Evolutionary conservation across 35 echinoderm and acorn worm species (phyloP).

Genomic region (Strongylocentrotus purpuratus): DNA sequence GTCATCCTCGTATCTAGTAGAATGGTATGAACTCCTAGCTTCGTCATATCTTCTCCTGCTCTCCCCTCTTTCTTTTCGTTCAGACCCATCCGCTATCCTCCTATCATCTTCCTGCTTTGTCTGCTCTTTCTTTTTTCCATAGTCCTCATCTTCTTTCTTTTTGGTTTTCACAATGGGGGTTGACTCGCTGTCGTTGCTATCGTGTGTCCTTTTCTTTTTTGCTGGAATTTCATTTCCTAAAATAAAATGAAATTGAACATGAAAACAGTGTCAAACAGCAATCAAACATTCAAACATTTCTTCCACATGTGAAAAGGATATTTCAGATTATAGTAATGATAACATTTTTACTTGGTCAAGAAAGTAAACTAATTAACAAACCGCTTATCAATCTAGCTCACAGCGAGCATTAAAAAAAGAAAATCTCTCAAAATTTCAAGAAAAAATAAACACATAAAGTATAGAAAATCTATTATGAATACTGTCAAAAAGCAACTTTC

Average conservation of each 20-base stretch:
- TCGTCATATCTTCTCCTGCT: neutral
- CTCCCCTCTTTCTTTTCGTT: neutral
- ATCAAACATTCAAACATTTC: neutral
- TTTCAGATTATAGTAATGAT: no score
- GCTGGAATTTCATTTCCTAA: neutral
- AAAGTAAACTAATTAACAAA: no score
- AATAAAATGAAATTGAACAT: neutral
- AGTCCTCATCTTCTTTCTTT: slow-evolving; percentile 43
- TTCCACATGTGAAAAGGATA: no score
- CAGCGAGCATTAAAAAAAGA: neutral
- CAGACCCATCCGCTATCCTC: neutral
- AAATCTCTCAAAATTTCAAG: neutral
- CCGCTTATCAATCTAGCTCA: no score
- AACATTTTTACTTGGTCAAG: no score
- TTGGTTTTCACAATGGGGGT: neutral
- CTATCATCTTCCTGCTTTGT: neutral
- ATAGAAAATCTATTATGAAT: no score
- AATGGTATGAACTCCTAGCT: neutral
- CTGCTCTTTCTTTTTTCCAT: neutral
- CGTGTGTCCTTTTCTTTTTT: neutral
- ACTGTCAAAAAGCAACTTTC: no score
- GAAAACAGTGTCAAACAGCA: neutral
- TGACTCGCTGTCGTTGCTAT: slow-evolving; percentile 1
- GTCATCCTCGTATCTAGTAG: neutral
- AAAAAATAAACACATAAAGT: no score